Evolutionary conservation across 2,113 vertebrate species (phyloP), one percentile per base, ranked within the genome.

Genomic region (Cnemophilus loriae): DNA sequence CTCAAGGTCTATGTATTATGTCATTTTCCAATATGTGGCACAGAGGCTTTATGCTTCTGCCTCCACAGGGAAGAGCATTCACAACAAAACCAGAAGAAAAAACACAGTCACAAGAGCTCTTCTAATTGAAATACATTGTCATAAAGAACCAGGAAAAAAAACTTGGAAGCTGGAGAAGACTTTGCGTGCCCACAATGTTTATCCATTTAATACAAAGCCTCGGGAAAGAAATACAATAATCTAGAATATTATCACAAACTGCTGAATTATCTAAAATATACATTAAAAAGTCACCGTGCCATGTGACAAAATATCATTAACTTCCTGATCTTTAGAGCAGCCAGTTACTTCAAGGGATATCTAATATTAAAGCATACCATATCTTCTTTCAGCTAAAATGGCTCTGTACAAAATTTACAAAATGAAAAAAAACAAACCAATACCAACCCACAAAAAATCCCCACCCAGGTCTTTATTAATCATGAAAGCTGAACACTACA

Each of bases 291-390:
- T 93, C 61, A 71, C 39, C 44, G 75, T 74, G 57, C 19, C 68
- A 17, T 7, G 7, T 85, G 78, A 94, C 79, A 96, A 89, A 85
- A 86, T 92, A 69, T 65, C 41, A 90, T 91, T 91, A 86, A 69
- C 85, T 93, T 93, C 42, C 57, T 84, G 73, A 77, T 82, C 93
- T 53, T 88, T 79, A 83, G 21, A 95, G 71, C 68, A 96, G 32
- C 11, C 65, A 87, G 74, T 55, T 88, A 44, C 69, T 96, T 93
- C 55, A 87, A 93, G 74, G 59, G 39, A 76, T 50, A 65, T 55
- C 89, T 96, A 80, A 68, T 91, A 88, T 91, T 87, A 87, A 93
- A 93, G 49, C 61, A 78, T 13, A 46, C n/a, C 64, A 35, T 32
- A 73, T 32, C 64, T 81, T 68, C 21, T 16, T 65, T 49, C 50